Evolutionary conservation across 2,113 vertebrate genomes (phyloP).

Genomic region (Asarcornis scutulata): DNA sequence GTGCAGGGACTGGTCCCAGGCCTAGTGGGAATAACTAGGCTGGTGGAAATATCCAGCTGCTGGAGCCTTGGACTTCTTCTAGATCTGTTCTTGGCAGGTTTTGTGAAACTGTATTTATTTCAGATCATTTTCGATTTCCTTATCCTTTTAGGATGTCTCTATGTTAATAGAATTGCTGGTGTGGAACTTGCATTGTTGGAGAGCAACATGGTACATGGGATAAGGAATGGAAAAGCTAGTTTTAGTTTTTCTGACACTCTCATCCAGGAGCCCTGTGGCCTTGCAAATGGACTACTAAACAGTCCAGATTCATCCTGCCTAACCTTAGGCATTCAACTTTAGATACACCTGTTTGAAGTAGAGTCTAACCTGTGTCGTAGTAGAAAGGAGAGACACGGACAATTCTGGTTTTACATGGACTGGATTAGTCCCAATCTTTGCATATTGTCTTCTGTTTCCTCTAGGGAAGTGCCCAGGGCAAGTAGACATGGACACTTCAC

Average conservation of each 20-base stretch:
- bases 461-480: not conserved
- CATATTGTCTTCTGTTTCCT: not conserved
- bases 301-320: not conserved
- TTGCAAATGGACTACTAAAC: not conserved
- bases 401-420: not conserved
- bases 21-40: not conserved
- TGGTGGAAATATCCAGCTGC: not conserved
- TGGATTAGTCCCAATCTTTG: not conserved
- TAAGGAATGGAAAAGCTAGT: not conserved
- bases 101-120: not conserved
- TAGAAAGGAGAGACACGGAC: not conserved
- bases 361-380: not conserved
- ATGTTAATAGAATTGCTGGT: not conserved
- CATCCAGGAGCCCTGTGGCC: not conserved
- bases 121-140: not conserved
- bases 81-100: not conserved
- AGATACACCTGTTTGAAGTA: not conserved
- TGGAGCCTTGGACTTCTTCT: not conserved
- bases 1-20: not conserved
- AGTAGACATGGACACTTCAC: not conserved
- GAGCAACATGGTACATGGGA: not conserved
- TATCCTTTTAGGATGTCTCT: not conserved
- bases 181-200: not conserved
- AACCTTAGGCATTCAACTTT: not conserved
- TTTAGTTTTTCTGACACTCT: not conserved